Evolutionary conservation across 2,888 invertebrate species (phyloP), one percentile per base, ranked within the genome.

Genomic region (Branchipolynoe longqiensis): DNA sequence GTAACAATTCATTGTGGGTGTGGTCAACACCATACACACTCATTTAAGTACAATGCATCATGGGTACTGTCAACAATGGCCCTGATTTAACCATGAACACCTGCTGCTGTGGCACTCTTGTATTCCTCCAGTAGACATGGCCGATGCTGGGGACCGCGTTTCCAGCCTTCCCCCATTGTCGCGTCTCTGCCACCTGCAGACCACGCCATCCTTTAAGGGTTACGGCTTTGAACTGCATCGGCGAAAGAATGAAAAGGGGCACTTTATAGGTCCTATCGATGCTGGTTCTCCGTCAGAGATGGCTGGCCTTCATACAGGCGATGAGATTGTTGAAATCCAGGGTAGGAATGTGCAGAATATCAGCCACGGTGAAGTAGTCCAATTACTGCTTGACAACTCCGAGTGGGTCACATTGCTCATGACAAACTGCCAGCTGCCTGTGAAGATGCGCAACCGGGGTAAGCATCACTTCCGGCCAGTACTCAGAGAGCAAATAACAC

Each of bases 191-290:
- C 85, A 78, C 36, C 28, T 88, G 28, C 82, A 82, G 36, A 98
- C 98, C 95, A 96, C 97, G 95, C 95, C 96, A 84, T 96, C 96
- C 93, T 98, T 97, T 94, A 97, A 98, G 94, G 98, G 98, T 58
- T 99, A 98, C 93, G 99, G 99, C 22, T 99, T 99, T 94, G 98
- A 98, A 94, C 95, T 99, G 89, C 98, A 98, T 94, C 98, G 98
- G 62, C 98, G 98, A 94, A 97, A 97, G 93, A 96, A 96, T 87
- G 97, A 97, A 93, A 96, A 96, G n/a, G 98, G 98, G 56, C 98
- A 98, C 94, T 97, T 96, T 93, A 97, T 98, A 92, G 98, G 98
- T 62, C 98, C 98, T 94, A 98, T 98, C 84, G 98, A 98, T 94
- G 88, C 88, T 8, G 92, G 91, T 33, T 92, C 92, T 0, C 93